A percentile compares a stretch with the other conserved stretches of the same genome.
phyloP scores from a whole-genome alignment of 2,888 invertebrate genomes.

The Xylocampa areola region DNA sequence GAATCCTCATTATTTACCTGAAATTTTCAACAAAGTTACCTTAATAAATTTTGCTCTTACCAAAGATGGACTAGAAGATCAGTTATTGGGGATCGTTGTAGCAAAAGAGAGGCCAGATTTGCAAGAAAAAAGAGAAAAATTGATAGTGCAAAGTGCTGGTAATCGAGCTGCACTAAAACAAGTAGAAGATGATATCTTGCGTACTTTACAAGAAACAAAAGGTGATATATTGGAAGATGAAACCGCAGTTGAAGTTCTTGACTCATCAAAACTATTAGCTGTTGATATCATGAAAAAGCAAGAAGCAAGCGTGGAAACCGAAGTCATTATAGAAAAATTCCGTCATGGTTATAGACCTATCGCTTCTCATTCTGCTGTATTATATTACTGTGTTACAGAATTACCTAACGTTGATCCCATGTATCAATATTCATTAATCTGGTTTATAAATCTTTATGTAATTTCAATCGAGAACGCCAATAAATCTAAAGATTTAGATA shows the following conservation, averaged over 20 bases:
- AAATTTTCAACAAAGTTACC: conserved; percentile 95
- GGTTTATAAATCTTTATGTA: conserved; percentile 96
- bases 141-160: conserved; percentile 94
- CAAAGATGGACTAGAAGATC: conserved; percentile 95
- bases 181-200: conserved; percentile 96
- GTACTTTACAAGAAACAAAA: conserved; percentile 94
- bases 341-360: conserved; percentile 93
- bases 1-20: conserved; percentile 96
- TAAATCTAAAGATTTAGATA: conserved; percentile 92
- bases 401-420: conserved; percentile 96
- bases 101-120: conserved; percentile 96
- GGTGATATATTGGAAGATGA: conserved; percentile 98
- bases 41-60: conserved; percentile 96
- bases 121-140: conserved; percentile 94
- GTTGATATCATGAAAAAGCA: conserved; percentile 95
- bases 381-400: conserved; percentile 95
- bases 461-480: conserved; percentile 93
- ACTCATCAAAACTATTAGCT: conserved; percentile 95
- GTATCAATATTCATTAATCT: conserved; percentile 96
- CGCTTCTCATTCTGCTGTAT: conserved; percentile 93
- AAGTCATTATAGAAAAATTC: conserved; percentile 93
- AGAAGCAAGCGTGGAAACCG: conserved; percentile 93
- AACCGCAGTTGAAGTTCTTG: conserved; percentile 95
- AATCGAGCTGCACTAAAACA: conserved; percentile 95
- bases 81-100: conserved; percentile 95